Evolutionary conservation across 1,140 invertebrate genomes (phyloP).

Genomic region (Magallana angulata): DNA sequence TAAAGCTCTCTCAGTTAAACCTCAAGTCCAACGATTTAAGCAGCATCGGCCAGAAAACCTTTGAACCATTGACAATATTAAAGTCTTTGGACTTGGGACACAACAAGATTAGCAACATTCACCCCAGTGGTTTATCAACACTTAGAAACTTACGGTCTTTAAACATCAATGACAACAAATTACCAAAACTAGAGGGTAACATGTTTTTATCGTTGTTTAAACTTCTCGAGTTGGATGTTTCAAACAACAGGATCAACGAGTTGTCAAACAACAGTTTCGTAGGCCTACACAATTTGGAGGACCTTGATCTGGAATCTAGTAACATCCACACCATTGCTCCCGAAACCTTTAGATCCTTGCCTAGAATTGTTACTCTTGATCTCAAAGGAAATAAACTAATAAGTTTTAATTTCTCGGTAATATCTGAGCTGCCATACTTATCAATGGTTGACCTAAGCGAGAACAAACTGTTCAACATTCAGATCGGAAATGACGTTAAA

Average conservation of each 20-base stretch:
- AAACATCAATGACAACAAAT: constrained; percentile 35
- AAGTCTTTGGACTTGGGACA: constrained; percentile 42
- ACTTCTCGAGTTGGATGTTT: constrained; percentile 41
- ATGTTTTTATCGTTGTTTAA: constrained; percentile 24
- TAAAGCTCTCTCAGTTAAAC: constrained; percentile 5
- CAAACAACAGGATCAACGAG: constrained; percentile 39
- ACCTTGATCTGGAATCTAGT: constrained; percentile 37
- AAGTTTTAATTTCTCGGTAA: constrained; percentile 41
- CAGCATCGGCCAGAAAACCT: constrained; percentile 22
- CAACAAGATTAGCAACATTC: constrained; percentile 42
- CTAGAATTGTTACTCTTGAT: constrained; percentile 32
- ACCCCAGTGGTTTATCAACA: constrained; percentile 22
- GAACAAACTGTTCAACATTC: constrained; percentile 47
- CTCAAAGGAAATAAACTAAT: constrained; percentile 41
- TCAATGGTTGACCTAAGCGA: constrained; percentile 40
- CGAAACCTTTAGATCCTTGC: constrained; percentile 34
- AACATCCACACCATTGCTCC: constrained; percentile 35
- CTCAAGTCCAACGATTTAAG: constrained; percentile 39
- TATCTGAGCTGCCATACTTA: constrained; percentile 25
- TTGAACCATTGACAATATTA: constrained; percentile 20
- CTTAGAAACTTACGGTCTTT: constrained; percentile 38
- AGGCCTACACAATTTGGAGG: constrained; percentile 38
- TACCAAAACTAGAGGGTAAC: constrained; percentile 30
- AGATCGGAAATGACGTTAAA: neutral
- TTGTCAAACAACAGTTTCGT: constrained; percentile 10